Conservation (phyloP, 2,888 invertebrate species). For the Drosophila koepferae region DNA sequence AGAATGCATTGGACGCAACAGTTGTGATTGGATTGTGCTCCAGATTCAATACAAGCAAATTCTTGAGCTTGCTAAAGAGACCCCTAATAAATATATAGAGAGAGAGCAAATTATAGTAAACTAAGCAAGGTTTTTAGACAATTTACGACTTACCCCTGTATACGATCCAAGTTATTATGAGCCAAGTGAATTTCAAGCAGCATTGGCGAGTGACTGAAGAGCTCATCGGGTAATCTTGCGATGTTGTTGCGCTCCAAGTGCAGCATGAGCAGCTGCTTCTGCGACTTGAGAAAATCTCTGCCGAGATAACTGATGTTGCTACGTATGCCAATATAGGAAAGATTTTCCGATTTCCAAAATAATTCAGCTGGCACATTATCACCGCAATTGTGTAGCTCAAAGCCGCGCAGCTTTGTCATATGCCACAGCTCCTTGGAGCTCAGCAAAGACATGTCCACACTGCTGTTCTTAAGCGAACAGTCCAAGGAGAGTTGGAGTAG, state of each 20-base stretch:
- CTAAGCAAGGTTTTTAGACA: background rate
- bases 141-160: conserved; percentile 54
- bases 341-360: conserved; percentile 66
- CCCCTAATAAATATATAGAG: conserved; percentile 38
- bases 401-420: conserved; percentile 56
- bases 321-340: conserved; percentile 62
- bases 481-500: conserved; percentile 55
- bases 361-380: conserved; percentile 68
- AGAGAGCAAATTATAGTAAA: background rate
- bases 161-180: conserved; percentile 64
- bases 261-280: conserved; percentile 55
- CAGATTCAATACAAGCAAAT: conserved; percentile 65
- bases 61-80: conserved; percentile 60
- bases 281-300: conserved; percentile 61
- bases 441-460: conserved; percentile 66
- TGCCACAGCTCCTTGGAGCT: conserved; percentile 70
- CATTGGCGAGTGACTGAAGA: conserved; percentile 59
- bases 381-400: conserved; percentile 65
- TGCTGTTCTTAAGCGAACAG: conserved; percentile 64
- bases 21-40: conserved; percentile 71
- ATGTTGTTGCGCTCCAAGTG: conserved; percentile 64
- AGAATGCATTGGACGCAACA: conserved; percentile 61
- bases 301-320: conserved; percentile 70
- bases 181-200: conserved; percentile 67
- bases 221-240: conserved; percentile 62